phyloP scores from a whole-genome alignment of 1,140 invertebrate genomes.

The Acromyrmex heyeri region DNA sequence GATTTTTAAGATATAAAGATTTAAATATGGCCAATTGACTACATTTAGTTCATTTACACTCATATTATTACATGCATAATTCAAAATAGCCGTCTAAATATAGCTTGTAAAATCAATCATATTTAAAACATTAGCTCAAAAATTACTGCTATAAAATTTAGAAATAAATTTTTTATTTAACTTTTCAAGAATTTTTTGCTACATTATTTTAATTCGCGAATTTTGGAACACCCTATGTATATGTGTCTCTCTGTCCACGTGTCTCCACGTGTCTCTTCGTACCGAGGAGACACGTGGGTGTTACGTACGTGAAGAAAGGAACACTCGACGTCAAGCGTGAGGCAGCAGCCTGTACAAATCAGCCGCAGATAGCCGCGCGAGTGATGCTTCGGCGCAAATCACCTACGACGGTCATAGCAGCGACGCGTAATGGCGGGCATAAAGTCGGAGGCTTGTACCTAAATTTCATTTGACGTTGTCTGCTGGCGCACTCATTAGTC shows the following conservation, averaged over 20 bases:
- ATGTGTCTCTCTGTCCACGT: not conserved
- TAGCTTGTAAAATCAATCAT: too few species aligned
- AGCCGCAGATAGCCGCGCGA: slow-evolving; percentile 4
- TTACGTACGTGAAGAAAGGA: not conserved
- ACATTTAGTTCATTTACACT: too few species aligned
- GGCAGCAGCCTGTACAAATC: not conserved
- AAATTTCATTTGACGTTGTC: slow-evolving; percentile 62
- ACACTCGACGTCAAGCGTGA: not conserved
- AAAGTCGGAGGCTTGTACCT: slow-evolving; percentile 9
- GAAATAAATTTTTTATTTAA: too few species aligned
- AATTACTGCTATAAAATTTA: too few species aligned
- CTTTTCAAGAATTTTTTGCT: too few species aligned
- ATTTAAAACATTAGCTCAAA: too few species aligned
- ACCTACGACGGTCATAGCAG: not conserved
- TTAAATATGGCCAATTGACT: too few species aligned
- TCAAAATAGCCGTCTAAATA: too few species aligned
- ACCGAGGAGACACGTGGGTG: not conserved
- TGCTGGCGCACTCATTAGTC: slow-evolving; percentile 64
- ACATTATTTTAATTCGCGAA: too few species aligned
- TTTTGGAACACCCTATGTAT: too few species aligned
- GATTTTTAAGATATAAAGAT: too few species aligned
- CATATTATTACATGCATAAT: too few species aligned
- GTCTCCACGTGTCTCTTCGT: not conserved
- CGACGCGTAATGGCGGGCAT: slow-evolving; percentile 19
- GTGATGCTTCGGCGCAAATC: slow-evolving; percentile 14